Evolutionary conservation across 2,888 invertebrate genomes (phyloP).

Genomic region (Griposia aprilina): DNA sequence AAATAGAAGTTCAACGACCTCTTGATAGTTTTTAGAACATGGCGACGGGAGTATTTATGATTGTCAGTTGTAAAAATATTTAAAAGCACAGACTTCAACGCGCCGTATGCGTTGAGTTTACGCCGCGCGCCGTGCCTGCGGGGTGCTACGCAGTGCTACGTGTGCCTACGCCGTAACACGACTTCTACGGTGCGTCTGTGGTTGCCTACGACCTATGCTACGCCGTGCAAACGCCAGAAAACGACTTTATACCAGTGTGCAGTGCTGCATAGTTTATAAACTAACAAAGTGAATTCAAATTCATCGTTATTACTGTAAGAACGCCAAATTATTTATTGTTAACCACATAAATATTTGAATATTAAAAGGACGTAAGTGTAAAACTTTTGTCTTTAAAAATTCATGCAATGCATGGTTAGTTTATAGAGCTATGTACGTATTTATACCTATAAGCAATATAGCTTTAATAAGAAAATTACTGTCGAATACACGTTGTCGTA

Average conservation of each 20-base stretch:
- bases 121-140: background rate
- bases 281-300: background rate
- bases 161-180: constrained; percentile 1
- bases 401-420: too few relatives aligned
- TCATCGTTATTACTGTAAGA: too few relatives aligned
- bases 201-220: background rate
- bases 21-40: background rate
- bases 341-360: too few relatives aligned
- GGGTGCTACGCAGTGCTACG: constrained; percentile 8
- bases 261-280: background rate
- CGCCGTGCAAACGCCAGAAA: constrained; percentile 7
- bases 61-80: background rate
- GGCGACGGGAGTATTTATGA: background rate
- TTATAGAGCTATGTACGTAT: too few relatives aligned
- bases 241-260: background rate
- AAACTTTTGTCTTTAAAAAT: too few relatives aligned
- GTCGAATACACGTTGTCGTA: too few relatives aligned
- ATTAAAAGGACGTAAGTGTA: too few relatives aligned
- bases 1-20: constrained; percentile 12
- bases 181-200: background rate
- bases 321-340: too few relatives aligned
- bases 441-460: too few relatives aligned
- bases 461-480: too few relatives aligned
- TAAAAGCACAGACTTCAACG: background rate
- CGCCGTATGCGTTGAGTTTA: background rate